Evolutionary conservation across 2,797 vertebrate species (phyloP), one percentile per base, ranked within the genome.

Genomic region (Pagetopsis macropterus): DNA sequence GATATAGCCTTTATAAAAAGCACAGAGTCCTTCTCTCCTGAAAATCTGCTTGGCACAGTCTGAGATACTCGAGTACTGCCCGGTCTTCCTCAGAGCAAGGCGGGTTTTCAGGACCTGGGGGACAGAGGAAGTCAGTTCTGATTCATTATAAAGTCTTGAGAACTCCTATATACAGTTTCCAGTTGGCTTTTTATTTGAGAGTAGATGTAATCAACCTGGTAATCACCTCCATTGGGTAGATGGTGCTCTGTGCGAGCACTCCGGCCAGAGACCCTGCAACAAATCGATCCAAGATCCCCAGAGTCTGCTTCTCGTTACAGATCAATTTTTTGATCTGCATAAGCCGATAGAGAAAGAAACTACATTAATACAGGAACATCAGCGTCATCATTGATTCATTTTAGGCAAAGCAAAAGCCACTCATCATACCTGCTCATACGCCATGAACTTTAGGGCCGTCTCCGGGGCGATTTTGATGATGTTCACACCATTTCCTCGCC

Each of bases 141-240:
- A 5, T 49, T 21, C 7, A 37, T 37, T 9, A 37, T 37, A 9
- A 37, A 9, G 9, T 15, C n/a, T 1, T 12, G 1, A 15, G 2
- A 60, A 14, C 21, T 13, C 12, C 2, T 7, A 4, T 15, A 16
- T 15, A 37, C 58, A 1, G 7, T 1, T 8, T 46, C 12, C 4
- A 11, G 40, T 3, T 2, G 11, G 16, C 15, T 10, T 8, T 46
- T 41, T 0, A 2, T 11, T 43, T 9, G 1, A 51, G 15, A 0
- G 11, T 0, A 16, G 31, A 21, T 33, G 5, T n/a, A 41, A 54
- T 78, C 33, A 1, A 60, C 12, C 15, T 0, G 52, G 17, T 62
- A 46, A 21, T 95, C 87, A 98, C 98, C 96, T 99, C 97, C 97
- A 98, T 99, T 0, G 97, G 97, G 87, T 99, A 99, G 88, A 98